Evolutionary conservation across 2,797 vertebrate species (phyloP).

Genomic region (Chiloscyllium punctatum): DNA sequence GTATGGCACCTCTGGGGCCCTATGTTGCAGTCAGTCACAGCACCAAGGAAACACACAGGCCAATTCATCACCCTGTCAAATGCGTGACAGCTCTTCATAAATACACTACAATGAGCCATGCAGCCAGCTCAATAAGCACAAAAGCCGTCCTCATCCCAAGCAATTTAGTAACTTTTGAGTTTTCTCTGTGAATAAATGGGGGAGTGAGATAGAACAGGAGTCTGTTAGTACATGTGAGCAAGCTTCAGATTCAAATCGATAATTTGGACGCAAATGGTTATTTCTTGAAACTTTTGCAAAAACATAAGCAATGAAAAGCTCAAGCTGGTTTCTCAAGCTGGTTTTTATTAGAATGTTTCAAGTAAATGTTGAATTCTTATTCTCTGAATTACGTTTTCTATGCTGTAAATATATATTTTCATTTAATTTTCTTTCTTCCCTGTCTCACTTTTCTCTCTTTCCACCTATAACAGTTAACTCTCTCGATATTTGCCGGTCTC

Average conservation of each 20-base stretch:
- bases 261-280: not conserved
- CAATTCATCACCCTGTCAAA: constrained; percentile 55
- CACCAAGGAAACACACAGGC: not conserved
- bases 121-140: constrained; percentile 44
- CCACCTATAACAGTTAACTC: not conserved
- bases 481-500: not conserved
- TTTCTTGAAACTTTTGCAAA: not conserved
- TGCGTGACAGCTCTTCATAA: constrained; percentile 51
- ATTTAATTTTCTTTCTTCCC: not conserved
- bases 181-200: not conserved
- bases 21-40: constrained; percentile 15
- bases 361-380: not conserved
- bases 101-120: constrained; percentile 49
- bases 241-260: not conserved
- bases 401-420: not conserved
- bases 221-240: not conserved
- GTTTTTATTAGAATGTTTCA: not conserved
- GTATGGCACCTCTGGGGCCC: not conserved
- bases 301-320: not conserved
- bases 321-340: not conserved
- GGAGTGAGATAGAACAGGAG: not conserved
- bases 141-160: constrained; percentile 45
- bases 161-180: constrained; percentile 48
- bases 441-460: not conserved
- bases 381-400: not conserved